Evolutionary conservation across 2,113 vertebrate species (phyloP).

Genomic region (Phrynosoma blainvillii): DNA sequence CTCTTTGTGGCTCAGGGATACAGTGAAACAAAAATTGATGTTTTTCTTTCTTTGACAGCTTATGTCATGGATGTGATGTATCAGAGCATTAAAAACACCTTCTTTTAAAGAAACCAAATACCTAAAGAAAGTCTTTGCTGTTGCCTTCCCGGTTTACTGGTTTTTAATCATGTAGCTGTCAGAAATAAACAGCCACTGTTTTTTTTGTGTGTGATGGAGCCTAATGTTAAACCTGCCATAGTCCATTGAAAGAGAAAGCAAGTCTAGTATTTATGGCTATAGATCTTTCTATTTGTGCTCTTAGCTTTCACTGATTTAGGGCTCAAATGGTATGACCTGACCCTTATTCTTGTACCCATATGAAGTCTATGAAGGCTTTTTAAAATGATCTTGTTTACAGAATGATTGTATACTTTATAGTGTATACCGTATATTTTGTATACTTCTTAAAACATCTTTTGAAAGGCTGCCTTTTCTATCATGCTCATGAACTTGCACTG

Average conservation of each 20-base stretch:
- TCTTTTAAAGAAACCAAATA: conserved; percentile 9
- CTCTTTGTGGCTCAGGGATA: conserved; percentile 36
- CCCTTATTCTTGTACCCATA: not conserved
- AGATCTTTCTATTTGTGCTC: conserved; percentile 33
- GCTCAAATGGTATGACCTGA: accelerated
- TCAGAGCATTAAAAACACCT: not conserved
- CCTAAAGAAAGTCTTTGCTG: not conserved
- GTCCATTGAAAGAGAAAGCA: conserved; percentile 17
- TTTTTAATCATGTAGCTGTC: conserved; percentile 64
- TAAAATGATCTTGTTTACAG: not conserved
- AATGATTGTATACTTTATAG: no score
- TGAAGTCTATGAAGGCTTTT: not conserved
- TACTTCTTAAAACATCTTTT: not conserved
- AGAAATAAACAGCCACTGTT: conserved; percentile 60
- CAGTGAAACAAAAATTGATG: conserved; percentile 61
- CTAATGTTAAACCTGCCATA: conserved; percentile 41
- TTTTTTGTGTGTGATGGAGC: conserved; percentile 41
- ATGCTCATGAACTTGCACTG: not conserved
- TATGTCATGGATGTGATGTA: conserved; percentile 47
- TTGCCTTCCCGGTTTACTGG: conserved; percentile 21
- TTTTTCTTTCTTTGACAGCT: conserved; percentile 58
- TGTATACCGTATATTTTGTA: no score
- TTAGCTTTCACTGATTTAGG: conserved; percentile 28
- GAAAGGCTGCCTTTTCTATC: not conserved
- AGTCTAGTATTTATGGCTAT: conserved; percentile 44